These are phyloP conservation scores for Sarotherodon lohbergeri DNA, from an alignment of 2,113 vertebrate genomes.

Conservation along the genomic window DNA sequence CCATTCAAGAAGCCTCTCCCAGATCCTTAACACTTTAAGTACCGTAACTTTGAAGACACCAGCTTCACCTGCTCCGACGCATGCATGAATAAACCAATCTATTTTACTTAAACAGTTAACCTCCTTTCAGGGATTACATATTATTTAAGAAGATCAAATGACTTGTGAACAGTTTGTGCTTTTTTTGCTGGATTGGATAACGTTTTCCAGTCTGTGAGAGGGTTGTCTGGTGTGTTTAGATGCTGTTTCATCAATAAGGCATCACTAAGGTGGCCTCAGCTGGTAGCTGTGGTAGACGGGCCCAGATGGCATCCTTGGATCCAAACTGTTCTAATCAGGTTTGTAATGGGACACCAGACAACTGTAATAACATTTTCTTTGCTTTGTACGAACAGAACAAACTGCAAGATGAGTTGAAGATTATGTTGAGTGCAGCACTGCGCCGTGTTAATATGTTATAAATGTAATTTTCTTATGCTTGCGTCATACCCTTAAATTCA, in stretches of 20 bases:
- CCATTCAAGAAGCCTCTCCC: not conserved
- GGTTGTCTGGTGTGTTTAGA: not conserved
- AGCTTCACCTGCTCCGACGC: not conserved
- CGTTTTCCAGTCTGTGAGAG: not conserved
- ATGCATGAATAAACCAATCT: not conserved
- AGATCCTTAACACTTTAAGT: not conserved
- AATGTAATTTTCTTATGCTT: not conserved
- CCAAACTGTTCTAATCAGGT: not conserved
- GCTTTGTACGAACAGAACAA: not conserved
- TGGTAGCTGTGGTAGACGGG: not conserved
- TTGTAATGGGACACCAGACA: not conserved
- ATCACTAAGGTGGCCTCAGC: not conserved
- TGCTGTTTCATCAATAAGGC: not conserved
- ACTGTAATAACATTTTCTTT: not conserved
- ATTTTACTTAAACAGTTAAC: not conserved
- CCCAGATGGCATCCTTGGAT: constrained; percentile 2
- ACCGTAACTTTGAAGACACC: not conserved
- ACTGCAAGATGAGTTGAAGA: not conserved
- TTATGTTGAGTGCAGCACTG: not conserved
- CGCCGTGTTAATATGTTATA: not conserved
- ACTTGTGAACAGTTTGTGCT: not conserved
- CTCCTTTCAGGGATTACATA: not conserved
- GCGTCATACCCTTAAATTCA: not conserved
- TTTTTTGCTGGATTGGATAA: not conserved
- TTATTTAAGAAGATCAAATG: not conserved